Evolutionary conservation across 2,888 invertebrate species (phyloP), one percentile per base, ranked within the genome.

Genomic region (Schrankia costaestrigalis): DNA sequence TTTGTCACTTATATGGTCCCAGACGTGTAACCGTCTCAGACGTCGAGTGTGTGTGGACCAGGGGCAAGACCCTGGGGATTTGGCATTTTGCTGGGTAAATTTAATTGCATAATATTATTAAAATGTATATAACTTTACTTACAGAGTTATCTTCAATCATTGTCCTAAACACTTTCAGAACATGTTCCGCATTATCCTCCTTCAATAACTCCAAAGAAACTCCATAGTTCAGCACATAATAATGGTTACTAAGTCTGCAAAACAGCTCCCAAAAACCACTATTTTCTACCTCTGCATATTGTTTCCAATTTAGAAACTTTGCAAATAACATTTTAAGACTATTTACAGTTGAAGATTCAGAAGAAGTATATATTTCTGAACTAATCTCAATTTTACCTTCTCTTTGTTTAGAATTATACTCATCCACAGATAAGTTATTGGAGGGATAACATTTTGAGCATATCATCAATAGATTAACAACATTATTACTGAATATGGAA

Each of bases 241-340:
- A 82, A 48, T 89, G 89, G 36, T 74, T 68, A 27, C 76, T 75
- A 10, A 85, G 43, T 21, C 71, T 59, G 11, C 47, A 53, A 21
- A 82, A 60, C 9, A 86, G 51, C 11, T 61, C 49, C 77, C 82
- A 82, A 46, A 71, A 80, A 5, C 69, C 67, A 46, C 46, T 62
- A 6, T 60, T 54, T 25, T 64, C 64, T 25, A 80, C 30, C 35
- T 77, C 61, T 7, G 39, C 15, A 55, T 83, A 83, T 9, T 76
- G 66, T 15, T 71, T 78, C 34, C 51, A 50, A 53, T 83, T 81
- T 29, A 87, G 56, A 54, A 88, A 88, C 48, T 80, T 85, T 1
- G 62, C 59, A 46, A 84, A 71, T 30, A 88, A 49, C 33, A 45
- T 70, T 41, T 56, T 74, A 1, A 80, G 37, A 2, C 71, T 74